phyloP scores from a whole-genome alignment of 2,888 invertebrate species.

The Rhyacophila evoluta region DNA sequence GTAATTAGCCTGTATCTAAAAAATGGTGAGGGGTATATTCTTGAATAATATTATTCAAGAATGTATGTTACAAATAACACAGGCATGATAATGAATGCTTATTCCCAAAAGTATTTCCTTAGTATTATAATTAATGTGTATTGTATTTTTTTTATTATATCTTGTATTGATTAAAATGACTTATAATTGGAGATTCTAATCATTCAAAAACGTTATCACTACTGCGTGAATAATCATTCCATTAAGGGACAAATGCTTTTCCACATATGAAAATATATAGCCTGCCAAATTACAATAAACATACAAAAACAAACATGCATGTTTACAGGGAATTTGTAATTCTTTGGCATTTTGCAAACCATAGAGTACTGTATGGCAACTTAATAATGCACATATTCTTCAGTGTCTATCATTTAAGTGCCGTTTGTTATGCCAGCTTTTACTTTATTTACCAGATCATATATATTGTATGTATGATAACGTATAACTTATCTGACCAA shows the following conservation, averaged over 20 bases:
- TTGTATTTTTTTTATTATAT: too few species aligned
- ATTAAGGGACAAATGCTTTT: too few species aligned
- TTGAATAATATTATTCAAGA: not conserved
- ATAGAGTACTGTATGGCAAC: not conserved
- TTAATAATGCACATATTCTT: too few species aligned
- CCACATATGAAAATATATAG: not conserved
- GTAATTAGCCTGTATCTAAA: not conserved
- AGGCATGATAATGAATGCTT: not conserved
- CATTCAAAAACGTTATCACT: too few species aligned
- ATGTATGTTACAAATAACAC: not conserved
- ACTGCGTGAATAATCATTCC: too few species aligned
- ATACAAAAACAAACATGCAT: not conserved
- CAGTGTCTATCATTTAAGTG: too few species aligned
- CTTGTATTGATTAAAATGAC: too few species aligned
- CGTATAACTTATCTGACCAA: too few species aligned
- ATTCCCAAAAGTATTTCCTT: not conserved
- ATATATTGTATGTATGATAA: too few species aligned
- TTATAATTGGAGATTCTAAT: not conserved
- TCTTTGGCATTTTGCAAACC: not conserved
- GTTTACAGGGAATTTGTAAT: not conserved
- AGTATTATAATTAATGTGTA: too few species aligned
- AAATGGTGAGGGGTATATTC: slow-evolving; percentile 3
- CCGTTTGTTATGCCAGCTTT: too few species aligned
- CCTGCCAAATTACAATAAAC: not conserved
- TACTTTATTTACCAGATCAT: too few species aligned